phyloP scores from a whole-genome alignment of 1,140 invertebrate genomes.

The Reticulitermes speratus region DNA sequence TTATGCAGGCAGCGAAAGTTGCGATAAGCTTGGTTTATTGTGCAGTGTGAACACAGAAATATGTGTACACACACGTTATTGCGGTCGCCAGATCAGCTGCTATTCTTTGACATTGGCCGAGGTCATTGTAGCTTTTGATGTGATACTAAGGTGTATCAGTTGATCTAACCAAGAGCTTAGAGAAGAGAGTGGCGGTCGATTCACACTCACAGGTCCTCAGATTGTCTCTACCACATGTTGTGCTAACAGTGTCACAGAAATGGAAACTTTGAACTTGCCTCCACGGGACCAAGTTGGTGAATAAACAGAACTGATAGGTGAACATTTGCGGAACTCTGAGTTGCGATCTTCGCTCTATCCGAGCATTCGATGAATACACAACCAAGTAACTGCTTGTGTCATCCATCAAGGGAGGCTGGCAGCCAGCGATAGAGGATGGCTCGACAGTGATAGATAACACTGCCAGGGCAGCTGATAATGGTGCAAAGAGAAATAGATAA shows the following conservation, averaged over 20 bases:
- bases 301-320: neutral
- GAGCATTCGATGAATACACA: neutral
- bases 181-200: too few relatives aligned
- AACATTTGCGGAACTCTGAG: neutral
- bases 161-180: too few relatives aligned
- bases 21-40: too few relatives aligned
- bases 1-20: too few relatives aligned
- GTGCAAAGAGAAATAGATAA: neutral
- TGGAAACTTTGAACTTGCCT: neutral
- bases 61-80: too few relatives aligned
- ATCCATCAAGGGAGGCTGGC: conserved; percentile 2
- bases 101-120: too few relatives aligned
- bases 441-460: neutral
- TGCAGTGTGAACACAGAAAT: too few relatives aligned
- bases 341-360: neutral
- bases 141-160: too few relatives aligned
- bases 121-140: too few relatives aligned
- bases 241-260: neutral
- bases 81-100: too few relatives aligned
- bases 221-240: neutral
- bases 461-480: neutral
- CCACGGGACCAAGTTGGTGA: neutral
- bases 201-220: neutral
- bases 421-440: neutral
- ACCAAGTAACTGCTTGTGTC: neutral